These are phyloP conservation scores for Hippocampus barbouri DNA, from an alignment of 2,113 vertebrate species.

Conservation along the genomic window DNA sequence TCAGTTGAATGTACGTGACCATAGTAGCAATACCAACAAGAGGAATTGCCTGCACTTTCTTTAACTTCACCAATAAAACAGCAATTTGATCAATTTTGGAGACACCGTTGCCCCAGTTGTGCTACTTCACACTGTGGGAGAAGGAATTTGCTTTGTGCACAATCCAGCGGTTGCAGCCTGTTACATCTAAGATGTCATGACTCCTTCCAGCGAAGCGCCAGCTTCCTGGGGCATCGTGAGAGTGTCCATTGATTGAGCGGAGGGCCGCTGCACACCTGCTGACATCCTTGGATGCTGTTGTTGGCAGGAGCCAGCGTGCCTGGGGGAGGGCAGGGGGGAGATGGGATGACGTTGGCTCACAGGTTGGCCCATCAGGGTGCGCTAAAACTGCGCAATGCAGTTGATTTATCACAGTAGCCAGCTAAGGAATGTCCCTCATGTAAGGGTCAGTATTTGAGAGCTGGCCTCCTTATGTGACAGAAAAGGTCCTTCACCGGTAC, in stretches of 20 bases:
- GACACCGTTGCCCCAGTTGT: conserved; percentile 3
- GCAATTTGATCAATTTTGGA: conserved; percentile 18
- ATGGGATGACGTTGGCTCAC: conserved; percentile 24
- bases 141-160: conserved; percentile 27
- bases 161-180: conserved; percentile 39
- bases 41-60: conserved; percentile 21
- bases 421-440: conserved; percentile 61
- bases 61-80: conserved; percentile 28
- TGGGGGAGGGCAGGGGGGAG: background rate
- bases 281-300: conserved; percentile 60
- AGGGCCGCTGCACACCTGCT: conserved; percentile 68
- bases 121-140: conserved; percentile 15
- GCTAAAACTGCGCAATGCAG: conserved; percentile 63
- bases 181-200: conserved; percentile 22
- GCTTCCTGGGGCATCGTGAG: conserved; percentile 54
- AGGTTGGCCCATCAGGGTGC: conserved; percentile 52
- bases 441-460: conserved; percentile 55
- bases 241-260: conserved; percentile 62
- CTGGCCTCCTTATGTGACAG: conserved; percentile 46
- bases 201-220: conserved; percentile 24
- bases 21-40: background rate
- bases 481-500: conserved; percentile 48
- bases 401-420: conserved; percentile 45
- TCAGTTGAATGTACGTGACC: too few species aligned
- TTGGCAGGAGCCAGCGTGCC: conserved; percentile 54